These are phyloP conservation scores for Pachycephus smyrnensis DNA, from an alignment of 2,888 invertebrate genomes.

Conservation along the genomic window DNA sequence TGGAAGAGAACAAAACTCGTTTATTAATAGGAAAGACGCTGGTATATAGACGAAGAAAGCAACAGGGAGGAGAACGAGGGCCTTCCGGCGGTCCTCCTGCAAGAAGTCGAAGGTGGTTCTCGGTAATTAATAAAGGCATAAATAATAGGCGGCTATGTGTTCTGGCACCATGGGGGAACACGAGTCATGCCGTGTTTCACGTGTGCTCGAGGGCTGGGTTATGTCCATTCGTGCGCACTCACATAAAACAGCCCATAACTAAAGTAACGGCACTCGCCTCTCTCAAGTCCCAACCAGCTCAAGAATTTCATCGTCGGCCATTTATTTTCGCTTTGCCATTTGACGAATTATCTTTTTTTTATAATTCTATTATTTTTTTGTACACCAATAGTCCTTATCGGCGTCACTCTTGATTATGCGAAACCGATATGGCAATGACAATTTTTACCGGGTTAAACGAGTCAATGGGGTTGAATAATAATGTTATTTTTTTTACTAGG, in stretches of 20 bases:
- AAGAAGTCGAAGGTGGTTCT: conserved; percentile 1
- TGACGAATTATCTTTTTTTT: not conserved
- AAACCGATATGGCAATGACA: conserved; percentile 7
- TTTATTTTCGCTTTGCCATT: conserved; percentile 4
- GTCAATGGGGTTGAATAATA: not conserved
- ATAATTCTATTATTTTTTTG: not conserved
- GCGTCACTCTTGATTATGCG: not conserved
- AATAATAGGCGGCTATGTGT: conserved; percentile 1
- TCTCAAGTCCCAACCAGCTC: not conserved
- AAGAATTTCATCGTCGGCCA: not conserved
- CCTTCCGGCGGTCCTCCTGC: not conserved
- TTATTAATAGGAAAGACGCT: not conserved
- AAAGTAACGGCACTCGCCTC: conserved; percentile 12
- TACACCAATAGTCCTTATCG: not conserved
- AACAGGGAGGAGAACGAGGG: not conserved
- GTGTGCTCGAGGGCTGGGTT: not conserved
- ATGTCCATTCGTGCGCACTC: conserved; percentile 3
- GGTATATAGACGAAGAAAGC: not conserved
- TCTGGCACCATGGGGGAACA: conserved; percentile 3
- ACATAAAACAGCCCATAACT: conserved; percentile 14
- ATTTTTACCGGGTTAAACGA: conserved; percentile 3
- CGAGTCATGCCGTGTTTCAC: not conserved
- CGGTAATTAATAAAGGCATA: conserved; percentile 9
- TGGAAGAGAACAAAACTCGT: not conserved
- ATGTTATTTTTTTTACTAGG: not conserved